Percentiles rank a stretch among this genome's conserved stretches.
Evolutionary conservation across 1,140 invertebrate genomes (phyloP).

Genomic region (Cheumatopsyche charites): DNA sequence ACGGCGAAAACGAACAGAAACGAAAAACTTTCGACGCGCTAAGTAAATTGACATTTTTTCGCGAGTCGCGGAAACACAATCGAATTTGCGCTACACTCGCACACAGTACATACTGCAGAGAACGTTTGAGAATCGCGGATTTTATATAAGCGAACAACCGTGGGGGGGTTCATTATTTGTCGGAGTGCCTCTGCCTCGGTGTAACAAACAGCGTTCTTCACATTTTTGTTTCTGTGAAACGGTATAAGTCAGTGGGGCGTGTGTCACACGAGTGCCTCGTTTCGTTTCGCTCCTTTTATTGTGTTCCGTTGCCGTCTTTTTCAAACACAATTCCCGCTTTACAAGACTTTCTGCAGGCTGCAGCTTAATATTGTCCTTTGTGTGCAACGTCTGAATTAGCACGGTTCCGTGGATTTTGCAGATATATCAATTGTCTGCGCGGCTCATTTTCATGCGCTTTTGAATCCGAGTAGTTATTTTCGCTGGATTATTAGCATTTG

Average conservation of each 20-base stretch:
- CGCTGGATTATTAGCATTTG: too few relatives aligned
- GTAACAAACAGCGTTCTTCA: constrained; percentile 28
- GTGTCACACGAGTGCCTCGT: constrained; percentile 1
- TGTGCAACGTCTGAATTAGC: too few relatives aligned
- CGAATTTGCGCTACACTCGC: neutral
- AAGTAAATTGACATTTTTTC: neutral
- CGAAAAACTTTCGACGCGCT: neutral
- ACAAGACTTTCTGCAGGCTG: too few relatives aligned
- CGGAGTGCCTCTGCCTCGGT: neutral
- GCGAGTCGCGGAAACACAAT: neutral
- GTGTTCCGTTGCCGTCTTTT: neutral
- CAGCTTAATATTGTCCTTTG: too few relatives aligned
- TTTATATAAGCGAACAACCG: too few relatives aligned
- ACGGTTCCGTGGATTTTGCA: too few relatives aligned
- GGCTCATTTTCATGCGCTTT: too few relatives aligned
- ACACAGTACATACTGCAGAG: too few relatives aligned
- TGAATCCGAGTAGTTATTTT: too few relatives aligned
- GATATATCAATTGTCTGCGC: too few relatives aligned
- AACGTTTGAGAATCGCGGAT: too few relatives aligned
- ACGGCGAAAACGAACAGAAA: too few relatives aligned
- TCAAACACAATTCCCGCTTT: constrained; percentile 4
- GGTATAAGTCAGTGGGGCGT: constrained; percentile 14
- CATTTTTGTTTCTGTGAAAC: constrained; percentile 15
- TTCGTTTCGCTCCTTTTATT: neutral
- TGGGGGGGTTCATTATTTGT: constrained; percentile 24